A percentile compares a stretch with the other conserved stretches of the same genome.
These are phyloP conservation scores for Meandrusa payeni DNA, from an alignment of 2,888 invertebrate genomes.

Conservation along the genomic window DNA sequence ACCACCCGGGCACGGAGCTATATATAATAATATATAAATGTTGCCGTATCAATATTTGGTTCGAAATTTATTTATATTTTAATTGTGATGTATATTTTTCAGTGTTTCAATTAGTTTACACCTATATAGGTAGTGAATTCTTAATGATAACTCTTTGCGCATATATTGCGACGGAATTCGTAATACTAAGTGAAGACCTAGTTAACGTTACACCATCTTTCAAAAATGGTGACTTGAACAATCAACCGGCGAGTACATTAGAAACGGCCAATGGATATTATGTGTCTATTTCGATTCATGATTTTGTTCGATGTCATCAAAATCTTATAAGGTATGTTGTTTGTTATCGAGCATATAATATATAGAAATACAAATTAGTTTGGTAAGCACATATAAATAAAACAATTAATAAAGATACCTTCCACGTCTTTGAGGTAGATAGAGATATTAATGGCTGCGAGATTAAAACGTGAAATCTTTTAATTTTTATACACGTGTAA, in stretches of 20 bases:
- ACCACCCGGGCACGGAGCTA: no score
- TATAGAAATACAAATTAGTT: no score
- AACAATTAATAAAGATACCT: no score
- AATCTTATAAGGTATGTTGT: slow-evolving; percentile 44
- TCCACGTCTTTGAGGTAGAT: no score
- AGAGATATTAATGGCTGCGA: no score
- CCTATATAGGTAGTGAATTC: slow-evolving; percentile 46
- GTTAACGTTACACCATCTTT: slow-evolving; percentile 30
- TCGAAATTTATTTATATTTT: no score
- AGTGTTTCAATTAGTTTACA: slow-evolving; percentile 43
- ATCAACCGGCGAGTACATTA: neutral
- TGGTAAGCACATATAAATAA: no score
- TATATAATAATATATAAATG: no score
- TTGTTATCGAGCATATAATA: no score
- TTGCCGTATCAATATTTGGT: no score
- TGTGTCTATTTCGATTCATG: slow-evolving; percentile 29
- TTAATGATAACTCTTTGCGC: slow-evolving; percentile 47
- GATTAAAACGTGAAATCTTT: no score
- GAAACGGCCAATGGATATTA: neutral
- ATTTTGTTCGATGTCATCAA: slow-evolving; percentile 46
- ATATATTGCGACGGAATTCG: slow-evolving; percentile 47
- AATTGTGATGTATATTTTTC: slow-evolving; percentile 30
- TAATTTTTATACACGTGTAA: no score
- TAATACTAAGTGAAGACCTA: slow-evolving; percentile 48
- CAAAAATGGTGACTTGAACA: slow-evolving; percentile 12